These are phyloP conservation scores for Harmothoe impar DNA, from an alignment of 2,888 invertebrate genomes.

Conservation along the genomic window DNA sequence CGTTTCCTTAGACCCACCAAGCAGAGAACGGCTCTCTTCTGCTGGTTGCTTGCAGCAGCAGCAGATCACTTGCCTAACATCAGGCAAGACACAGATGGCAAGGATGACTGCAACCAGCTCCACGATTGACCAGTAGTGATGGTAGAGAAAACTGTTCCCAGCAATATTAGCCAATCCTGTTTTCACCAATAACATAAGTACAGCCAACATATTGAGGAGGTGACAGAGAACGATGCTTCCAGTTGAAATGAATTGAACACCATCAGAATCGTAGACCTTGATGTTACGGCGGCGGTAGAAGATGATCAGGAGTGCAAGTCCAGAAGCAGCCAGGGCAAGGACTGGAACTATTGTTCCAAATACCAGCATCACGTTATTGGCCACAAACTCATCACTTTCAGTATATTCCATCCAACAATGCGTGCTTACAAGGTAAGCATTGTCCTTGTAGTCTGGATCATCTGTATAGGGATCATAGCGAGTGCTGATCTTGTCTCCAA, in stretches of 20 bases:
- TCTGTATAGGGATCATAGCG: constrained; percentile 4
- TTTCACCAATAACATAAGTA: not conserved
- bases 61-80: not conserved
- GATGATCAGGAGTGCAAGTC: too few species aligned
- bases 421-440: too few species aligned
- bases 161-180: too few species aligned
- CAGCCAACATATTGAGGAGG: not conserved
- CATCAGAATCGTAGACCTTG: not conserved
- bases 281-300: not conserved
- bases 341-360: too few species aligned
- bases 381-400: too few species aligned
- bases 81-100: not conserved
- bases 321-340: too few species aligned
- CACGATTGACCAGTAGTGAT: not conserved
- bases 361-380: too few species aligned
- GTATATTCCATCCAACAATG: too few species aligned
- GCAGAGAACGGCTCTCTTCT: not conserved
- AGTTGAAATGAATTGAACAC: not conserved
- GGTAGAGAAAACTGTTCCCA: not conserved
- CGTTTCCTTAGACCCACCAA: not conserved
- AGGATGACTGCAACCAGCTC: not conserved
- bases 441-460: too few species aligned
- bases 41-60: not conserved
- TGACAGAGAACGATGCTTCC: not conserved
- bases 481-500: not conserved